Conservation (phyloP, 2,797 vertebrate species). For the Capromys pilorides region DNA sequence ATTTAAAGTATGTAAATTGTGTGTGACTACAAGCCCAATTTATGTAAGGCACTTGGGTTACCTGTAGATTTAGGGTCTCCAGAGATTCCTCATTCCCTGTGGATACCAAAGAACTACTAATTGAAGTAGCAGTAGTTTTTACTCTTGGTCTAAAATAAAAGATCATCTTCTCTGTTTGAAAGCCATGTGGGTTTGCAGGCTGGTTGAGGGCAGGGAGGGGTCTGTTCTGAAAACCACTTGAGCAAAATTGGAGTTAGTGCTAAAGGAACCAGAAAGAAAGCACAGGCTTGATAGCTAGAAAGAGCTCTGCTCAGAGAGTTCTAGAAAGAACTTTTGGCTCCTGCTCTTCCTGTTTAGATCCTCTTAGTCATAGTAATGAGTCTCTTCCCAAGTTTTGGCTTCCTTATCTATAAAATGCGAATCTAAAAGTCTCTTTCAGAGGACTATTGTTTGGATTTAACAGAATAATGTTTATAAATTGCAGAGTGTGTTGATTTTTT, state of each 20-base stretch:
- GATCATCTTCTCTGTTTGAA: slow-evolving; percentile 1
- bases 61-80: neutral
- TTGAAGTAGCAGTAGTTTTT: slow-evolving; percentile 29
- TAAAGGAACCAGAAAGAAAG: neutral
- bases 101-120: neutral
- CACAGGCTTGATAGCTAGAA: neutral
- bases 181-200: neutral
- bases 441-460: neutral
- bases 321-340: neutral
- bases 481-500: neutral
- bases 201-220: too few relatives aligned
- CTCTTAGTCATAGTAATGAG: neutral
- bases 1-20: neutral
- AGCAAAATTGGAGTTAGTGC: neutral
- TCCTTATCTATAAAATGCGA: slow-evolving; percentile 28
- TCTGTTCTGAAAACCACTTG: neutral
- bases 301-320: neutral
- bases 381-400: neutral
- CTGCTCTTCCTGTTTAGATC: neutral
- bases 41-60: neutral
- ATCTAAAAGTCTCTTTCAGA: neutral
- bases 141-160: neutral
- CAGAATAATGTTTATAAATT: neutral
- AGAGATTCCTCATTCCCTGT: neutral
- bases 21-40: neutral